phyloP scores from a whole-genome alignment of 2,888 invertebrate species.

The Theretra japonica region DNA sequence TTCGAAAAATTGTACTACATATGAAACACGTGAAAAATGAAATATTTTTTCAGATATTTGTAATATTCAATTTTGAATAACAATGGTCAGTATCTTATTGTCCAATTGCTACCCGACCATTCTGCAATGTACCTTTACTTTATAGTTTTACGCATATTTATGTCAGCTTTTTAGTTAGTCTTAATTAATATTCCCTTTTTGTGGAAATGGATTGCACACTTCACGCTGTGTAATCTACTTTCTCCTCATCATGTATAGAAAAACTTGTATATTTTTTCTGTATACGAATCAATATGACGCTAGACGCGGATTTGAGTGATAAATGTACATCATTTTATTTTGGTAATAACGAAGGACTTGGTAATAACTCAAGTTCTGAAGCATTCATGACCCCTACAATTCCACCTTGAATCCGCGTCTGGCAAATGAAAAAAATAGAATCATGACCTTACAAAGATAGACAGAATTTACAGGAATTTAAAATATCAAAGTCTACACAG shows the following conservation, averaged over 20 bases:
- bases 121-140: slow-evolving; percentile 70
- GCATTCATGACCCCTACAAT: background rate
- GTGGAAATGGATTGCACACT: background rate
- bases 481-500: too few relatives aligned
- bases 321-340: background rate
- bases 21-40: too few relatives aligned
- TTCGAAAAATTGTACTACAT: background rate
- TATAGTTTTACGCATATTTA: slow-evolving; percentile 35
- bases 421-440: too few relatives aligned
- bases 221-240: background rate
- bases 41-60: slow-evolving; percentile 15
- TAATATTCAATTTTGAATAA: slow-evolving; percentile 30
- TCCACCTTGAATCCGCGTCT: background rate
- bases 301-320: background rate
- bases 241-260: background rate
- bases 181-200: slow-evolving; percentile 30
- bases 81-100: slow-evolving; percentile 44
- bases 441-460: too few relatives aligned
- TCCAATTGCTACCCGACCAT: slow-evolving; percentile 70
- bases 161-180: slow-evolving; percentile 34
- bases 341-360: background rate
- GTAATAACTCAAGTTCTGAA: background rate
- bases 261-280: background rate
- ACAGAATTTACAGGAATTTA: too few relatives aligned
- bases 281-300: background rate